Base-by-base conservation (phyloP, 35 echinoderm and acorn worm species). In the Eucidaris tribuloides region DNA sequence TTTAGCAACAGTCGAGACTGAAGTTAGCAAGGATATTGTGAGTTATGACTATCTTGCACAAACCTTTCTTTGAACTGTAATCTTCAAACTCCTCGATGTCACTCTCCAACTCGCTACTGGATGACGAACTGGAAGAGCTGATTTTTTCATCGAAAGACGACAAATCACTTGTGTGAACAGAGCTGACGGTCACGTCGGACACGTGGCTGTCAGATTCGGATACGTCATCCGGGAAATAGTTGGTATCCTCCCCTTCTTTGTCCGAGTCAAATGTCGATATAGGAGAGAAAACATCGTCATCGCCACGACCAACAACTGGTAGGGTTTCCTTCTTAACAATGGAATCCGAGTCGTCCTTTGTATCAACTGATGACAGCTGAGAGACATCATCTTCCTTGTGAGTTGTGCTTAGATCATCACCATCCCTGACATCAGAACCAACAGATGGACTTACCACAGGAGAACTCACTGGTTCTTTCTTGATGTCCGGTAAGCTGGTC, bases 151-250 rank as follows among this genome's bases (percentile, higher is more conserved):
- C 84, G 81, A 99, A 99, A 9, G 96, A 99, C 20, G 96, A 99
- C 27, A 99, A 60, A 44, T 99, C 96, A 76, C 96, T 99, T 42
- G 96, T 99, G 72, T 99, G 96, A 18, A 99, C 96, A 30, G 96
- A 99, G 58, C 96, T 99, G 40, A 99, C 96, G 18, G 96, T 93
- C n/a, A 99, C 89, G 72, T 99, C 96, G 14, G 96, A 93, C 52
- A 99, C 54, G 38, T 83, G 65, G 38, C 91, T 92, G 46, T 93
- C 83, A n/a, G 79, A 86, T 22, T 63, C 84, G n/a, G 83, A 86
- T 32, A 36, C 41, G 4, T 74, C 68, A 41, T 9, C 68, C 38
- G 68, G 68, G 68, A 74, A 74, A 44, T 41, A 74, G 68, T 74
- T n/a, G n/a, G n/a, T n/a, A n/a, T 91, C 89, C 5, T 50, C 82